These are phyloP conservation scores for Drosophila kepulauana DNA, from an alignment of 1,140 invertebrate genomes.

Conservation along the genomic window DNA sequence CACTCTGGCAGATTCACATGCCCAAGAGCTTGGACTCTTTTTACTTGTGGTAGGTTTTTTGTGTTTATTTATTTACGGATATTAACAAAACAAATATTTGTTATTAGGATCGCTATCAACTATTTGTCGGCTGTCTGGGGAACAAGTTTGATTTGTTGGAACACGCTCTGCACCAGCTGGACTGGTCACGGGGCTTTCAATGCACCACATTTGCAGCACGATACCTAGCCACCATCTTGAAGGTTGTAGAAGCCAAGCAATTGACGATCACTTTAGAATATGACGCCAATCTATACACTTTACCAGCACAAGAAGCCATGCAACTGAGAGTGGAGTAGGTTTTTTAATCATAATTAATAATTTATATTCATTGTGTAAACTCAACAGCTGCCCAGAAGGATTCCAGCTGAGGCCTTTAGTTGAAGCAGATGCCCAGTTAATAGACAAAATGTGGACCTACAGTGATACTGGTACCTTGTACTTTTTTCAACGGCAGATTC, in stretches of 20 bases:
- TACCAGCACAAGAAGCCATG: slow-evolving; percentile 14
- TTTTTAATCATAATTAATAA: neutral
- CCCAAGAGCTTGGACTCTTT: slow-evolving; percentile 45
- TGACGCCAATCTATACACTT: neutral
- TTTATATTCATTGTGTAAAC: neutral
- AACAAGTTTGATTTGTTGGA: slow-evolving; percentile 7
- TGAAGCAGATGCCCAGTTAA: slow-evolving; percentile 17
- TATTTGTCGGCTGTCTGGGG: slow-evolving; percentile 51
- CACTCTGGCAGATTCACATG: slow-evolving; percentile 34
- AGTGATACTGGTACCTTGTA: slow-evolving; percentile 59
- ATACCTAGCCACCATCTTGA: slow-evolving; percentile 5
- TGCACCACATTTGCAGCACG: slow-evolving; percentile 6
- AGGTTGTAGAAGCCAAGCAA: slow-evolving; percentile 1
- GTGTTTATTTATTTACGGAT: neutral
- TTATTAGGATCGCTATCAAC: slow-evolving; percentile 63
- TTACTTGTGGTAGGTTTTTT: slow-evolving; percentile 50
- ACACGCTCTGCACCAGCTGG: slow-evolving; percentile 16
- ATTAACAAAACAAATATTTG: neutral
- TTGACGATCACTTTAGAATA: neutral
- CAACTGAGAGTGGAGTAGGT: slow-evolving; percentile 1
- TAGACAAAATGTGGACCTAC: slow-evolving; percentile 59
- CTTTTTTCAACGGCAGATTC: slow-evolving; percentile 64
- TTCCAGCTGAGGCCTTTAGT: slow-evolving; percentile 32
- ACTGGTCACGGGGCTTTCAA: slow-evolving; percentile 16
- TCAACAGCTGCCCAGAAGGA: slow-evolving; percentile 37